These are phyloP conservation scores for Coranthus polyacanthus DNA, from an alignment of 2,797 vertebrate species.

Conservation along the genomic window DNA sequence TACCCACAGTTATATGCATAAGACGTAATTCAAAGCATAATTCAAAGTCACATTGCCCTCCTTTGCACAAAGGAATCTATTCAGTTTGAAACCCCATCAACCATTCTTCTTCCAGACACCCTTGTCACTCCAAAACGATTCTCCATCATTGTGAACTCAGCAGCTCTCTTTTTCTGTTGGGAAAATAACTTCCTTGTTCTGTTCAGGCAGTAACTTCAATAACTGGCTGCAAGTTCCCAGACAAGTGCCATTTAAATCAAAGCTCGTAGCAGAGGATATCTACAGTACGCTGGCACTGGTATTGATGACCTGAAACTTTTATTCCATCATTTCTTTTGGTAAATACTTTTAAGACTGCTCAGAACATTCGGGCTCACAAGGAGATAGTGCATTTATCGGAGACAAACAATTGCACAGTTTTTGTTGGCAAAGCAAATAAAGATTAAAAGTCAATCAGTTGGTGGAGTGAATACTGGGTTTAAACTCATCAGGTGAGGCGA, in stretches of 20 bases:
- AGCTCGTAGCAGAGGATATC: conserved; percentile 50
- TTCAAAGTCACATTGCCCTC: conserved; percentile 66
- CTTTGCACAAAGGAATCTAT: conserved; percentile 58
- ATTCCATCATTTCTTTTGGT: conserved; percentile 54
- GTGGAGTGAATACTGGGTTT: too few species aligned
- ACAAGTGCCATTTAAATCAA: conserved; percentile 70
- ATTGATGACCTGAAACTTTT: conserved; percentile 55
- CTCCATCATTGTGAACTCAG: conserved; percentile 66
- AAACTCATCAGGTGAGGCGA: too few species aligned
- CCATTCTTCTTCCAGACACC: conserved; percentile 56
- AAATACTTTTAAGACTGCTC: conserved; percentile 30
- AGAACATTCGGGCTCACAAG: conserved; percentile 17
- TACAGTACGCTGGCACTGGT: conserved; percentile 11
- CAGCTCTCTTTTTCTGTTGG: conserved; percentile 55
- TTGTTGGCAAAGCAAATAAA: neutral
- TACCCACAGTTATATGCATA: conserved; percentile 38
- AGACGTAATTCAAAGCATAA: conserved; percentile 66
- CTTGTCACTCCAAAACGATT: conserved; percentile 63
- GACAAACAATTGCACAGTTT: neutral
- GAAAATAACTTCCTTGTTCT: conserved; percentile 70
- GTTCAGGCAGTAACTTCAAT: conserved; percentile 65
- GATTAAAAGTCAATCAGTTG: too few species aligned
- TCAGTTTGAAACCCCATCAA: conserved; percentile 65
- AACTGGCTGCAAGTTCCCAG: conserved; percentile 55
- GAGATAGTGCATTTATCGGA: neutral